Evolutionary conservation across 2,888 invertebrate species (phyloP), one percentile per base, ranked within the genome.

Genomic region (Subacronicta megacephala): DNA sequence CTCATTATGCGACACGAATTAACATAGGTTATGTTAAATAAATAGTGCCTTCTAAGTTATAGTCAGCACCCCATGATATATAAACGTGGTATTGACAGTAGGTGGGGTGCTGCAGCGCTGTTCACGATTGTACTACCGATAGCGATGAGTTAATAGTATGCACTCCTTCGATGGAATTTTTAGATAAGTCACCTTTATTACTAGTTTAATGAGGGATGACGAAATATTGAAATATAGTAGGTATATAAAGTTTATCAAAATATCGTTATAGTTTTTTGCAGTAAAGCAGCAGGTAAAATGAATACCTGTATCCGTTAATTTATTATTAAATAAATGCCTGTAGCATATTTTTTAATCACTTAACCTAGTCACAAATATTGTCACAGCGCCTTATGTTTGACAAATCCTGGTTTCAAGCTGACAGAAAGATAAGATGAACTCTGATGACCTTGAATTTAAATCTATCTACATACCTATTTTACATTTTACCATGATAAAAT

Each of bases 1-100:
- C 80, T 82, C 82, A 83, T 85, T 85, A 86, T 71, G 61, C 57
- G 81, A 79, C 78, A 78, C 55, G 45, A 66, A 84, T 87, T 85
- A 78, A 77, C 86, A 84, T 87, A 83, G 35, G 37, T 50, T 51
- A 38, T 41, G 35, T 57, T 53, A 29, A 33, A n/a, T n/a, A n/a
- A 47, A 43, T 23, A 3, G 26, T 46, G 17, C 9, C n/a, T 2
- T 9, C 40, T 59, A 60, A 60, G 36, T 51, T 64, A 58, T 59
- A 52, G 50, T 16, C 44, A 41, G 49, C 43, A 26, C 9, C 18
- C 33, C 51, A 38, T 55, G 51, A 55, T 31, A 43, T 59, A 38
- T 52, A 26, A 15, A 7, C 17, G 36, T 37, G 9, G 36, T 55
- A 58, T 52, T 64, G 70, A 73, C 77, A 65, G 75, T 71, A 64